Evolutionary conservation across 2,113 vertebrate genomes (phyloP), one percentile per base, ranked within the genome.

Genomic region (Mesembrinibis cayennensis): DNA sequence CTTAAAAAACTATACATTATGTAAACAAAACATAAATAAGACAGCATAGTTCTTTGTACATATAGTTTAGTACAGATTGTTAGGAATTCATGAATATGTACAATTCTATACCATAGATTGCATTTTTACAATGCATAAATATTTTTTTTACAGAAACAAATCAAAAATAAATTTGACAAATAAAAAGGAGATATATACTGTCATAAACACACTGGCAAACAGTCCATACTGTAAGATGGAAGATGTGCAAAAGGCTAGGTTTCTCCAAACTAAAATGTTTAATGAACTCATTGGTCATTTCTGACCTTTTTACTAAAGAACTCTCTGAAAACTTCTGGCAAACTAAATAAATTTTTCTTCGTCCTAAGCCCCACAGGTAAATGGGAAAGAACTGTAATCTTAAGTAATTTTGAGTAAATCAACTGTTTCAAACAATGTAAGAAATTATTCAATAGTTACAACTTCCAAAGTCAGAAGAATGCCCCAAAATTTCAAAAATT

Each of bases 21-120:
- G 98, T 98, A 99, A 98, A 98, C 97, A 98, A 98, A 99, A 98
- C 99, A 99, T 99, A 99, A 99, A 99, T 99, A 99, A 98, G 95
- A 98, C 98, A 98, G 97, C 90, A 98, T 96, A 98, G 94, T 97
- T 98, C 97, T 98, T 98, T 98, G 97, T 98, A 98, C 98, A 98
- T 94, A 97, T 77, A 98, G 94, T 98, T 98, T 98, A 98, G 98
- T 98, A 98, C 90, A 98, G 95, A 95, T 95, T 98, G 92, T 98
- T 98, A 98, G 92, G 97, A 96, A 97, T 87, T 98, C 55, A 94
- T 81, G 95, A 97, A 95, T 98, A 98, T 98, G 91, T 98, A 98
- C 98, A 98, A 96, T 97, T 98, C 98, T 98, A 98, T 95, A 98
- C 50, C 74, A 95, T 86, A 85, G 93, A 92, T 1, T 98, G 98